A percentile compares a stretch with the other conserved stretches of the same genome.
phyloP scores from a whole-genome alignment of 2,888 invertebrate species.

The Plagiodera versicolora region DNA sequence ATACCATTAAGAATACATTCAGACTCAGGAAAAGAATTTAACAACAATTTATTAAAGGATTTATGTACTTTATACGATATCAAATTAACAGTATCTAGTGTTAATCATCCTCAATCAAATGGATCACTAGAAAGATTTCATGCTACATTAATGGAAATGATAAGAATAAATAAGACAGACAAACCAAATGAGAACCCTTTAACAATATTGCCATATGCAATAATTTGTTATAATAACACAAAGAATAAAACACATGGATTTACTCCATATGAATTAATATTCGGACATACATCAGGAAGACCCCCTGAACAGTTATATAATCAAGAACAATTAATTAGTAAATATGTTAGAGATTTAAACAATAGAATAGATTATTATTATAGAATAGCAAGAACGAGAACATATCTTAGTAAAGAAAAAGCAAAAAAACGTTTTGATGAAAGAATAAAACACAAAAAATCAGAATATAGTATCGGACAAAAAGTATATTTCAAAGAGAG shows the following conservation, averaged over 20 bases:
- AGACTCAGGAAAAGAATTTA: slow-evolving; percentile 11
- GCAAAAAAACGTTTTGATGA: slow-evolving; percentile 22
- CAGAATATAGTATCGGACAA: slow-evolving; percentile 20
- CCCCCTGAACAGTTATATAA: slow-evolving; percentile 25
- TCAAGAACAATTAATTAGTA: slow-evolving; percentile 24
- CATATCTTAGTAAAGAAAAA: slow-evolving; percentile 21
- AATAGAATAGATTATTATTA: slow-evolving; percentile 22
- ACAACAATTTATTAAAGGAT: slow-evolving; percentile 10
- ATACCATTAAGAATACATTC: slow-evolving; percentile 8
- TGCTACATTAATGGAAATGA: slow-evolving; percentile 26
- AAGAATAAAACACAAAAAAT: slow-evolving; percentile 5
- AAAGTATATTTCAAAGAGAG: slow-evolving; percentile 16
- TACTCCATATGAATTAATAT: slow-evolving; percentile 25
- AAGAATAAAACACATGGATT: slow-evolving; percentile 17
- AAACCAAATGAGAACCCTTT: slow-evolving; percentile 24
- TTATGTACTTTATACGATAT: slow-evolving; percentile 7
- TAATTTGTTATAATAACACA: neutral
- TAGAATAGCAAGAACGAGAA: slow-evolving; percentile 22
- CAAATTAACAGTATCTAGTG: slow-evolving; percentile 2
- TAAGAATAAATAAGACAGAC: slow-evolving; percentile 13
- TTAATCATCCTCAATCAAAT: neutral
- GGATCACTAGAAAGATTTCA: slow-evolving; percentile 22
- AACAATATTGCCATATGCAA: slow-evolving; percentile 17
- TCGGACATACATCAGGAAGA: slow-evolving; percentile 25
- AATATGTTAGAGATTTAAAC: slow-evolving; percentile 27